A percentile compares a stretch with the other conserved stretches of the same genome.
Conservation (phyloP, 2,797 vertebrate species). For the Lacerta agilis region DNA sequence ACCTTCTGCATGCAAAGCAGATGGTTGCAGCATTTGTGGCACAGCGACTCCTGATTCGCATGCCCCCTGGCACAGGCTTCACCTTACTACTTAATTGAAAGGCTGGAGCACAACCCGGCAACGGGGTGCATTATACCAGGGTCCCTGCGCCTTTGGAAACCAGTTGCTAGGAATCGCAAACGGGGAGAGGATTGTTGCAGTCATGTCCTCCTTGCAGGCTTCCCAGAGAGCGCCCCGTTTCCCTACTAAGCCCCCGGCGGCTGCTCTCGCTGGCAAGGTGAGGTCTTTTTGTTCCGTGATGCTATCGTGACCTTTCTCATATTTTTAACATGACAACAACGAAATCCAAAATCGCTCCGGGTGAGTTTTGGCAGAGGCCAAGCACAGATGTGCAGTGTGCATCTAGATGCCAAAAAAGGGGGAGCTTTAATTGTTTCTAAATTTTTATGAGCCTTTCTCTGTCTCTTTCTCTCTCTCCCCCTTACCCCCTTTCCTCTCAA, state of each 20-base stretch:
- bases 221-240: not conserved
- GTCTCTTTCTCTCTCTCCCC: not conserved
- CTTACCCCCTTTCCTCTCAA: constrained; percentile 12
- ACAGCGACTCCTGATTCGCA: no score
- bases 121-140: no score
- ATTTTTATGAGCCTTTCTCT: not conserved
- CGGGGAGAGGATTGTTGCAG: no score
- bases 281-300: constrained; percentile 55
- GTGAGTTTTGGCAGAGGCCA: constrained; percentile 59
- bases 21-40: not conserved
- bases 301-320: constrained; percentile 47
- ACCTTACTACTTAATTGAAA: not conserved
- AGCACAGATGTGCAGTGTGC: constrained; percentile 54
- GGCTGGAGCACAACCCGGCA: no score
- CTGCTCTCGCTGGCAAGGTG: not conserved
- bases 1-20: no score
- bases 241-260: not conserved
- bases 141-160: not conserved
- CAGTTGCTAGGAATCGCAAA: no score
- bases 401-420: constrained; percentile 43
- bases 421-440: constrained; percentile 41
- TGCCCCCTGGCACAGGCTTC: not conserved
- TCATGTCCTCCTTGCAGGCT: not conserved
- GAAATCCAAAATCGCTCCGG: constrained; percentile 27
- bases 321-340: constrained; percentile 28